A percentile compares a stretch with the other conserved stretches of the same genome.
phyloP scores from a whole-genome alignment of 30 jellyfish, hydroid and myxozoan genomes.

The Hydra vulgaris region DNA sequence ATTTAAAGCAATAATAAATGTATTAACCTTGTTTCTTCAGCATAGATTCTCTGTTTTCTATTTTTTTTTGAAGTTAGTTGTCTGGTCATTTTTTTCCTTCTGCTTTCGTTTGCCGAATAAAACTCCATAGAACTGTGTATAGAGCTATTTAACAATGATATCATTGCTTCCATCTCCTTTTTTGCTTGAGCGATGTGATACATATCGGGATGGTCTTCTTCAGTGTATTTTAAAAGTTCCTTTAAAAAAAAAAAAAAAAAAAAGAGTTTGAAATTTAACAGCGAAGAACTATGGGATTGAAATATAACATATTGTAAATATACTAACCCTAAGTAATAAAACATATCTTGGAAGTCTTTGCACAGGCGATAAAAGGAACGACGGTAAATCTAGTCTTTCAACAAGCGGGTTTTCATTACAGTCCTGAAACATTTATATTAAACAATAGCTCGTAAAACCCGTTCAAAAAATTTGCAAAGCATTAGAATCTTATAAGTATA shows the following conservation, averaged over 20 bases:
- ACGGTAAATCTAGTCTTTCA: constrained; percentile 80
- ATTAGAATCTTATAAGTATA: neutral
- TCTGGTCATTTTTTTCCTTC: constrained; percentile 40
- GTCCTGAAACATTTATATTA: constrained; percentile 15
- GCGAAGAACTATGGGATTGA: neutral
- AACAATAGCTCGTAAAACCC: too few relatives aligned
- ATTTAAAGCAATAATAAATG: too few relatives aligned
- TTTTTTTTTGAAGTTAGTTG: constrained; percentile 11
- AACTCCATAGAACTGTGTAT: constrained; percentile 85
- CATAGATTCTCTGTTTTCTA: constrained; percentile 3
- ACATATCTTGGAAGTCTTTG: constrained; percentile 89
- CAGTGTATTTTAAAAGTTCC: constrained; percentile 89
- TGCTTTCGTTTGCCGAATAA: constrained; percentile 73
- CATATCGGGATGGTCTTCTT: constrained; percentile 83
- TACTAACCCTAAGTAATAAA: constrained; percentile 57
- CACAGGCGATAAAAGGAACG: constrained; percentile 81
- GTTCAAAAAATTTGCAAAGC: neutral
- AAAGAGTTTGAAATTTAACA: neutral
- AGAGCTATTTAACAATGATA: constrained; percentile 64
- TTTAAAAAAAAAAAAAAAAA: neutral
- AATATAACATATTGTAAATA: too few relatives aligned
- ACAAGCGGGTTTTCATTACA: constrained; percentile 32
- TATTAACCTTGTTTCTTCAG: neutral
- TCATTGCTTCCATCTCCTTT: constrained; percentile 76
- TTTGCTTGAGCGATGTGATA: constrained; percentile 50